Evolutionary conservation across 1,140 invertebrate species (phyloP).

Genomic region (Vollenhovia emeryi): DNA sequence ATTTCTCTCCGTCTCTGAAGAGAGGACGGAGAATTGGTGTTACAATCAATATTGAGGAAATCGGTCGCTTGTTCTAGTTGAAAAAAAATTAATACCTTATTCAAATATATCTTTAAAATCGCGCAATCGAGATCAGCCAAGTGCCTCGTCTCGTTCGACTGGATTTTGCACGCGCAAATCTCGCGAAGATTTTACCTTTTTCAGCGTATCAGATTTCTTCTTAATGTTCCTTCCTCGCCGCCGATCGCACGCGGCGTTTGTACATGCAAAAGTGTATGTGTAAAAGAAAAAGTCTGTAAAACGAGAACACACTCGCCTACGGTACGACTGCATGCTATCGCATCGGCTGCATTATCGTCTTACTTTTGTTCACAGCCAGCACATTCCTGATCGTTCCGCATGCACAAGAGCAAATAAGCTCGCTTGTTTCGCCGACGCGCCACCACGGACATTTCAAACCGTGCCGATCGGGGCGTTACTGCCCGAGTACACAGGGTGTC

Average conservation of each 20-base stretch:
- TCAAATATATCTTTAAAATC: background rate
- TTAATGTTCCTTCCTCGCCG: constrained; percentile 10
- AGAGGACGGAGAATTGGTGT: background rate
- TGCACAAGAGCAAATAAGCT: constrained; percentile 59
- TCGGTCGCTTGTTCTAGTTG: background rate
- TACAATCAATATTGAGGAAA: background rate
- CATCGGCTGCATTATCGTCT: constrained; percentile 61
- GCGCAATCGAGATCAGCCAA: background rate
- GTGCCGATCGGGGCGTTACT: constrained; percentile 22
- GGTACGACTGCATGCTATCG: constrained; percentile 56
- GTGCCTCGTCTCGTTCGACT: constrained; percentile 3
- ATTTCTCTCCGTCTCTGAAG: background rate
- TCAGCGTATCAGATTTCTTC: constrained; percentile 45
- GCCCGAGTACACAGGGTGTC: background rate
- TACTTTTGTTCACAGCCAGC: constrained; percentile 62
- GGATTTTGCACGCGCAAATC: constrained; percentile 17
- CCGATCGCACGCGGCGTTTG: constrained; percentile 35
- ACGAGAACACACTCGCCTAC: constrained; percentile 60
- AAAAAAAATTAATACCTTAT: background rate
- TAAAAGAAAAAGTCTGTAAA: constrained; percentile 27
- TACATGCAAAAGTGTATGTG: constrained; percentile 39
- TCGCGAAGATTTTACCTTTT: constrained; percentile 10
- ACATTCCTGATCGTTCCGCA: constrained; percentile 63
- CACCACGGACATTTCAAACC: constrained; percentile 32
- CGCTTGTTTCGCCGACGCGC: constrained; percentile 52